Base-by-base conservation (phyloP, 2,797 vertebrate species). In the Brachyalestes nurse region DNA sequence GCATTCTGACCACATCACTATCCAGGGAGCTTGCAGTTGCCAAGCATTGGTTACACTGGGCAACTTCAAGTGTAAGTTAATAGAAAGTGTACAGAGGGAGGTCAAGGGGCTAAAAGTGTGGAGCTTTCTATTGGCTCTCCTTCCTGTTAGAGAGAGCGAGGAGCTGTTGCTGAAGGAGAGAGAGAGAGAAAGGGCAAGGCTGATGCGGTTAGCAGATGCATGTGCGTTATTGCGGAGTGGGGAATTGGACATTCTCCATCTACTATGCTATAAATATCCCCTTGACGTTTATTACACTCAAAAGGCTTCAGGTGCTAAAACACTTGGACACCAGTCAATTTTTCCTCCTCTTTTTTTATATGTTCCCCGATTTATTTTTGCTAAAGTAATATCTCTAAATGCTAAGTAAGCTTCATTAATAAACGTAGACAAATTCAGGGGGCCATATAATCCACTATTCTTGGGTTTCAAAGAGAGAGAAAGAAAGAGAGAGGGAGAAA, bases 231-330 rank as follows among this genome's bases (percentile, higher is more conserved):
- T 95, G 94, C 89, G 93, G 94, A 91, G 91, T 80, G 83, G 96
- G 95, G 96, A 96, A 93, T 95, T 96, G 96, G 93, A 96, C 95
- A 95, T 94, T 96, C 93, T 96, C 95, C 93, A 94, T 95, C 94
- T 96, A 96, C 95, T 91, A 92, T 89, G 75, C 95, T 94, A 95
- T 98, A 98, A 98, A 98, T 98, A 97, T 95, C 93, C 88, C 86
- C 82, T 77, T 95, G 97, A 97, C 96, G 91, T 98, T 98, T 98
- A 98, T 96, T 95, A 95, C 95, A 91, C 97, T 96, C 96, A 84
- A 94, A 92, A 93, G 96, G 94, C 86, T 96, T 97, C 96, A 97
- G 96, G 96, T 97, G 97, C 95, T 97, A 97, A 98, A 97, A 93
- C 92, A 93, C 93, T 97, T 95, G 95, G 94, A 95, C 93, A 82